These are phyloP conservation scores for Cantharis flavilabris DNA, from an alignment of 2,888 invertebrate genomes.

Conservation along the genomic window DNA sequence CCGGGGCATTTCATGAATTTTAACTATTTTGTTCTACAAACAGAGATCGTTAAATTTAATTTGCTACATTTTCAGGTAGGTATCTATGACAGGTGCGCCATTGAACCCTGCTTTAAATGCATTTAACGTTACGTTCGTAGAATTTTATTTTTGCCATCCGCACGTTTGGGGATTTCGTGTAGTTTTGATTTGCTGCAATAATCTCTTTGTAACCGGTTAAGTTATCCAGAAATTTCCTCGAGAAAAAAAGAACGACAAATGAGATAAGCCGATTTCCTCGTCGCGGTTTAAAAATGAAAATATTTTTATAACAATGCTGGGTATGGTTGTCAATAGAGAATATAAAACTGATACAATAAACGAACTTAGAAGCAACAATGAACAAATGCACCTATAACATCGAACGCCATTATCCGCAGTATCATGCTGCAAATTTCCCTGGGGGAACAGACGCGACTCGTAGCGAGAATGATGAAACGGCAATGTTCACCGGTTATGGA, in stretches of 20 bases:
- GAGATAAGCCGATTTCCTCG: neutral
- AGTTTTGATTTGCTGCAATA: neutral
- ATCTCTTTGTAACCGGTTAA: neutral
- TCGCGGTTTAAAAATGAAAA: neutral
- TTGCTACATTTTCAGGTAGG: neutral
- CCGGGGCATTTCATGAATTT: neutral
- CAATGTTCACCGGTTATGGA: slow-evolving; percentile 38
- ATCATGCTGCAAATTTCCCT: slow-evolving; percentile 54
- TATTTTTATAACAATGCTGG: neutral
- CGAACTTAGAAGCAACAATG: slow-evolving; percentile 39
- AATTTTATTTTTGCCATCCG: neutral
- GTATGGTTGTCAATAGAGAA: neutral
- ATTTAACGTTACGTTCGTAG: neutral
- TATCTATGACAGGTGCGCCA: no score
- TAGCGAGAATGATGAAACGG: slow-evolving; percentile 46
- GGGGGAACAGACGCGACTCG: slow-evolving; percentile 46
- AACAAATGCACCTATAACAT: slow-evolving; percentile 50
- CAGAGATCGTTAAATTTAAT: neutral
- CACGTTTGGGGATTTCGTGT: neutral
- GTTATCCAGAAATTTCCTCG: neutral
- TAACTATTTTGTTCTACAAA: neutral
- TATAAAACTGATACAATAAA: slow-evolving; percentile 26
- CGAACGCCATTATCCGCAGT: slow-evolving; percentile 51
- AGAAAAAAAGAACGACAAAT: neutral
- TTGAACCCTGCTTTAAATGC: no score